A percentile compares a stretch with the other conserved stretches of the same genome.
Evolutionary conservation across 1,140 invertebrate genomes (phyloP).

Genomic region (Gonatopus flavifemur): DNA sequence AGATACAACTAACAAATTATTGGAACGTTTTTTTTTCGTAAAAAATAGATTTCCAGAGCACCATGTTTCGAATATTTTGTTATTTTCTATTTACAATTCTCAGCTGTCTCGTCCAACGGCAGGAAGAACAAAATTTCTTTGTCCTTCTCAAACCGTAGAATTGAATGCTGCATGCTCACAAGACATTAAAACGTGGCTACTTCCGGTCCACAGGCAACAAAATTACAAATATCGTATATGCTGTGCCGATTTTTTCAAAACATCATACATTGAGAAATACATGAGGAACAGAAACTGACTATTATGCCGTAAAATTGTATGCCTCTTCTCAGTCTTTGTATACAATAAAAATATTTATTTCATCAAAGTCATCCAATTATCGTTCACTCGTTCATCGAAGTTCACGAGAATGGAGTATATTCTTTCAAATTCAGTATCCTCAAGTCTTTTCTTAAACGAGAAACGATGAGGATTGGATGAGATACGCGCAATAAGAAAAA

Average conservation of each 20-base stretch:
- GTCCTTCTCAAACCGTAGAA: conserved; percentile 2
- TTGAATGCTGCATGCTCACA: conserved; percentile 14
- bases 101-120: conserved; percentile 1
- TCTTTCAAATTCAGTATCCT: too few relatives aligned
- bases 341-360: conserved; percentile 31
- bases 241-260: conserved; percentile 34
- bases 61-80: conserved; percentile 34
- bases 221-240: conserved; percentile 25
- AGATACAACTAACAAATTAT: conserved; percentile 35
- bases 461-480: too few relatives aligned
- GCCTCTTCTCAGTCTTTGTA: conserved; percentile 46
- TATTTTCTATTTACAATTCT: conserved; percentile 40
- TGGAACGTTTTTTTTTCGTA: conserved; percentile 41
- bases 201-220: conserved; percentile 17
- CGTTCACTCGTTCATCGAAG: too few relatives aligned
- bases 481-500: too few relatives aligned
- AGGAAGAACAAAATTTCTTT: conserved; percentile 8
- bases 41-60: conserved; percentile 44
- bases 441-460: too few relatives aligned
- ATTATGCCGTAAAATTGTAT: conserved; percentile 54
- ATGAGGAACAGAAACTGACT: conserved; percentile 58
- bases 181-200: conserved; percentile 16
- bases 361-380: too few relatives aligned
- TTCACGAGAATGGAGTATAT: too few relatives aligned
- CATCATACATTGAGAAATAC: conserved; percentile 48